Conservation (phyloP, 1,140 invertebrate species). For the Megalopta genalis region DNA sequence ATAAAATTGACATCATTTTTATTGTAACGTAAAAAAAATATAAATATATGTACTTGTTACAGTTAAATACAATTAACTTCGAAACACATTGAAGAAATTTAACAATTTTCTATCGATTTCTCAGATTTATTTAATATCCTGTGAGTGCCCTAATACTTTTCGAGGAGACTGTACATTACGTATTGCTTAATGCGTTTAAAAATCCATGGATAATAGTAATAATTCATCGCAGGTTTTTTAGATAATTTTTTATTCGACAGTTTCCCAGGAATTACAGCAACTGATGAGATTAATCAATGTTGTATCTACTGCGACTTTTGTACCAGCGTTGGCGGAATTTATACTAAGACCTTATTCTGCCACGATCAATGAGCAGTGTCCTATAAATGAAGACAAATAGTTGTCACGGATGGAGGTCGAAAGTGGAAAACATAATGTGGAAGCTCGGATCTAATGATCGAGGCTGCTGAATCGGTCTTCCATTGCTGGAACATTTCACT, state of each 20-base stretch:
- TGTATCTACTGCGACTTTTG: constrained; percentile 25
- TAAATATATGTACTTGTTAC: too few species aligned
- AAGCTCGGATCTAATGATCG: constrained; percentile 9
- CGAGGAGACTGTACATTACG: too few species aligned
- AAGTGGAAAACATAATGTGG: constrained; percentile 13
- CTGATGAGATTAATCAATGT: constrained; percentile 42
- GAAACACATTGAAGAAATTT: too few species aligned
- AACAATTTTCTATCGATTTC: too few species aligned
- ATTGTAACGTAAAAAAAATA: too few species aligned
- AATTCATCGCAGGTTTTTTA: not conserved
- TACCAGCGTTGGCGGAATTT: constrained; percentile 29
- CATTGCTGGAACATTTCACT: constrained; percentile 13
- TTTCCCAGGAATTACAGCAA: constrained; percentile 13
- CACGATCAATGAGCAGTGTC: constrained; percentile 52
- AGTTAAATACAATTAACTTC: too few species aligned
- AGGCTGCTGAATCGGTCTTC: constrained; percentile 24
- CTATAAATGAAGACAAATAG: constrained; percentile 55
- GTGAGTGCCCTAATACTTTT: too few species aligned
- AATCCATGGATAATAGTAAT: not conserved
- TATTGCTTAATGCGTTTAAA: too few species aligned
- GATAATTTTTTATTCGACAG: not conserved
- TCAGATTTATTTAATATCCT: too few species aligned
- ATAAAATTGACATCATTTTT: too few species aligned
- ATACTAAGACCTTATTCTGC: constrained; percentile 55
- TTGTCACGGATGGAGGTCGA: constrained; percentile 15